Base-by-base conservation (phyloP, 2,888 invertebrate genomes). In the Meteorus colon region DNA sequence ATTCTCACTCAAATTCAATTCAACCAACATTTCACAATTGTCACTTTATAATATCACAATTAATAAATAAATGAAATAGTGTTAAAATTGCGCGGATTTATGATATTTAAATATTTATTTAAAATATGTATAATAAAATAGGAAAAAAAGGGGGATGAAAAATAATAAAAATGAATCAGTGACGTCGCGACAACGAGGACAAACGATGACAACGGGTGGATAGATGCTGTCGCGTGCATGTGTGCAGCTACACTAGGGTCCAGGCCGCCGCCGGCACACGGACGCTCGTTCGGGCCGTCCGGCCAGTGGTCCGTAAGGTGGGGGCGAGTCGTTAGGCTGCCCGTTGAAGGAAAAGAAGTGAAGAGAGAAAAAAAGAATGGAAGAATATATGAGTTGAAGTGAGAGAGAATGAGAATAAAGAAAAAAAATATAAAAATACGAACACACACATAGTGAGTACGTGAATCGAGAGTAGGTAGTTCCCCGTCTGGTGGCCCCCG, bases 221-320 rank as follows among this genome's bases (percentile, higher is more conserved):
- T 84, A 85, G 88, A 88, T 88, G 89, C 86, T 87, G 86, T 87
- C 88, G 87, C 89, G 86, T 86, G 88, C 88, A 89, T 87, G 88
- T 87, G 87, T 88, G 87, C 89, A 88, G 88, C 89, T 86, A 88
- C 87, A 89, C 88, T 87, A 86, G 85, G 83, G 83, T 82, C 85
- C 80, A 84, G 86, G 84, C 84, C 84, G 83, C 83, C 84, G 86
- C 83, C 83, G 82, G 86, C 83, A 85, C 85, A 84, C 85, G 84
- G 82, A 82, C 85, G 84, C 81, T 82, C 78, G 70, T 82, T 79
- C 68, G 76, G 74, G 55, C 79, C 77, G 80, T 81, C 81, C 81
- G 80, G 80, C 79, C 80, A 41, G 83, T 82, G 81, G 75, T 80
- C 78, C 78, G 77, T 76, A 74, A 81, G 81, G 88, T 86, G 88